Evolutionary conservation across 2,797 vertebrate genomes (phyloP), one percentile per base, ranked within the genome.

Genomic region (Leuciscus waleckii): DNA sequence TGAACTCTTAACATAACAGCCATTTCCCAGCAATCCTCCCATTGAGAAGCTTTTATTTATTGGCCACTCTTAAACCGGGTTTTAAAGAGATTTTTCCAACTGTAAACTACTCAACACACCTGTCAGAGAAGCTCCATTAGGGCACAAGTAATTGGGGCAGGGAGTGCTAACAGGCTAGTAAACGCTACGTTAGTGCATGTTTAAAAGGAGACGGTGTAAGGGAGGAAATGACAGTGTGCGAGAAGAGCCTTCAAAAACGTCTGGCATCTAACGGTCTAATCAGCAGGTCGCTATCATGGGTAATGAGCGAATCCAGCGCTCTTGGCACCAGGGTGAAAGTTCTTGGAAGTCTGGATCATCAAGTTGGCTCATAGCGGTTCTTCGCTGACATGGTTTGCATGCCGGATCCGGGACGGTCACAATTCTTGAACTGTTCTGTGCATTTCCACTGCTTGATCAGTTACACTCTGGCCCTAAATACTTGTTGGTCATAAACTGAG

Each of bases 161-260:
- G 35, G 87, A 76, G 87, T 88, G 89, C 84, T 89, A 91, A 91
- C 77, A 86, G 87, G 82, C 91, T 86, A 89, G 88, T 91, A 92
- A 94, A 94, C 74, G 17, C 89, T 87, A 87, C 87, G 83, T 89
- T 91, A 88, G 79, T 37, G 83, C 46, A 67, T 85, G 90, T 92
- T 91, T 91, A 91, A 92, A 89, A 26, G 2, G 79, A 86, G 83
- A 90, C 84, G 1, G 71, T 84, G 67, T 90, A 85, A 90, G 90
- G 92, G 82, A 91, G 89, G 91, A 92, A 94, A 93, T 90, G 87
- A 92, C 86, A 85, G 87, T 81, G 81, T 90, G 87, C 71, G 77
- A 88, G 85, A 71, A 89, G 83, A 81, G 84, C 87, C 82, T 90
- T 82, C 87, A 85, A 81, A 91, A 91, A 92, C 84, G 90, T 61